Evolutionary conservation across 2,113 vertebrate species (phyloP).

Genomic region (Ciconia maguari): DNA sequence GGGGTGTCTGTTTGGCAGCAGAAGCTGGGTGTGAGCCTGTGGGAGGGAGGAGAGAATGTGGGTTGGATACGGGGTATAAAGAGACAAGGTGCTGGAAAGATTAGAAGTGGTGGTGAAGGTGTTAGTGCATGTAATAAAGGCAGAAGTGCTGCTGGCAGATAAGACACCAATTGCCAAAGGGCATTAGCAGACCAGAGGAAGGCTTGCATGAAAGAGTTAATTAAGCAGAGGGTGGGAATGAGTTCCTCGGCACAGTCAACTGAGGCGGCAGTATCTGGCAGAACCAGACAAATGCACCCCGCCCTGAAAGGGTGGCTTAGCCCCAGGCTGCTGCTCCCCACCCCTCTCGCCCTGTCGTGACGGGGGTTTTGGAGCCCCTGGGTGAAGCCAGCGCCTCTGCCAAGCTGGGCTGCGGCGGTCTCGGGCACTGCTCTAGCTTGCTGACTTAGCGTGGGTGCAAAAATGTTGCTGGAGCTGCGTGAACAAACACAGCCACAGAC

Average conservation of each 20-base stretch:
- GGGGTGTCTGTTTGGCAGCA: not conserved
- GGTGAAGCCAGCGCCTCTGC: not conserved
- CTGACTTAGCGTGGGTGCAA: not conserved
- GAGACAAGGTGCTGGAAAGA: not conserved
- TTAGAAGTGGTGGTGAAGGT: not conserved
- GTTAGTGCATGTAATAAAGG: not conserved
- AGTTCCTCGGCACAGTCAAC: not conserved
- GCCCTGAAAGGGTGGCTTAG: not conserved
- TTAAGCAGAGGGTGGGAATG: not conserved
- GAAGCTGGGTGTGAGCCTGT: not conserved
- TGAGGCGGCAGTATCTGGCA: not conserved
- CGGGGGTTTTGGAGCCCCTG: not conserved
- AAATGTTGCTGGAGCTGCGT: rapidly evolving
- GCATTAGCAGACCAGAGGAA: not conserved
- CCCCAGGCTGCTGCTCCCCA: not conserved
- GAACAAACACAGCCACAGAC: rapidly evolving
- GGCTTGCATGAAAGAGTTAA: not conserved
- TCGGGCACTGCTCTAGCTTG: rapidly evolving
- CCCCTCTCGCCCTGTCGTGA: not conserved
- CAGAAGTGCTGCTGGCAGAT: not conserved
- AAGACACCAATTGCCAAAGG: rapidly evolving
- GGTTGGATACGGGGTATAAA: not conserved
- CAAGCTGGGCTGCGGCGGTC: too few relatives aligned
- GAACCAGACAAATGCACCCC: not conserved
- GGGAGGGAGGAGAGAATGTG: not conserved